Evolutionary conservation across 2,888 invertebrate genomes (phyloP), one percentile per base, ranked within the genome.

Genomic region (Morinoia aosen): DNA sequence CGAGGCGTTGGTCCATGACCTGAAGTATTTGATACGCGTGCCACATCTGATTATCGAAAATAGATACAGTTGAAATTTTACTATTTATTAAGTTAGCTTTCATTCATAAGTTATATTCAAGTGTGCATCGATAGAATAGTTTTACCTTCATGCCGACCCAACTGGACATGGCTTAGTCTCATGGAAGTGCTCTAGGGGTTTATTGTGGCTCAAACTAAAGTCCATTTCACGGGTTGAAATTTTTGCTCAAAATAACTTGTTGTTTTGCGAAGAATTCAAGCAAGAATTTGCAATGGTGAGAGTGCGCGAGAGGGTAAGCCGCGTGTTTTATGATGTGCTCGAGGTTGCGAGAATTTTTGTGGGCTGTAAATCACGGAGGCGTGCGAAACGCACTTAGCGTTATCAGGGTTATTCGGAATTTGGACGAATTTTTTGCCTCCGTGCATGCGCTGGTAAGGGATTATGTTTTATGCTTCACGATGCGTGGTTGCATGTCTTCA

Each of bases 301-400:
- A 76, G 76, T 19, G 76, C 76, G 25, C 33, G 8, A 76, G 33
- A 76, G 76, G 25, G 76, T 76, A 33, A 76, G 76, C 76, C 76
- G 76, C 76, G 76, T 76, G 76, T 76, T 19, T 76, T 76, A 76
- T 76, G 76, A 76, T 76, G 76, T 76, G 76, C 25, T 76, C 76
- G 33, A 19, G 33, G 76, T 33, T 33, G 76, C 76, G 33, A 10
- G 33, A 33, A 76, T 76, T 76, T 76, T 76, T 76, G 76, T 76
- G 76, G 76, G 76, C 76, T 25, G 76, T 76, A 76, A 76, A 76
- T 76, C 76, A 76, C 76, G 33, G 76, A 76, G 76, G 76, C 76
- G 76, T 76, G 76, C 76, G 76, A 76, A 76, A 76, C 33, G 76
- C 76, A 19, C 33, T 76, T 76, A 12, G 33, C 76, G 8, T 76